Evolutionary conservation across 53 echinoderm and acorn worm species (phyloP), one percentile per base, ranked within the genome.

Genomic region (Arbacia lixula): DNA sequence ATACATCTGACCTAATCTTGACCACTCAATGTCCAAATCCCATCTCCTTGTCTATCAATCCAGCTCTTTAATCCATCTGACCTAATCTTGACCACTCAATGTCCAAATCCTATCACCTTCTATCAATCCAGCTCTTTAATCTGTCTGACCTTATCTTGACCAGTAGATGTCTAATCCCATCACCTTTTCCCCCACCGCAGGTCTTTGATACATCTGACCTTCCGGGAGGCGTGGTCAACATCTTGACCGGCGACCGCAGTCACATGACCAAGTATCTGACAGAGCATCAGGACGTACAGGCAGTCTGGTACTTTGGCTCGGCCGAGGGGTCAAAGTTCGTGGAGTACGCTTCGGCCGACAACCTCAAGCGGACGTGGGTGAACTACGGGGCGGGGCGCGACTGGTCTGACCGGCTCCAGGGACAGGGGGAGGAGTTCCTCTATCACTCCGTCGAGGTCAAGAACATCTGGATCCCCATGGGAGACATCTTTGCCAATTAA

Each of bases 381-480:
- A 90, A 92, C 84, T 98, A 94, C 46, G 98, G 98, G 29, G 83
- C 60, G 53, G 86, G 75, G 28, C 78, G 98, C 2, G 98, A 98
- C 60, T 98, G 98, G 98, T 55, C 86, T 16, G 84, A 88, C 55
- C 85, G 80, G 41, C 60, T 76, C 9, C 94, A 94, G 52, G 98
- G 98, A 4, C 98, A 98, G 54, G 98, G 98, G 11, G 94, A 98
- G 79, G 98, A 98, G 58, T 98, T 98, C 55, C 85, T 98, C 46
- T 98, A 98, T 79, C 98, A 98, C 65, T 60, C 88, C 0, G 85
- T 87, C 34, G 92, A 99, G 68, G 91, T 94, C 36, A 99, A 99
- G 74, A 99, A 99, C 84, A 87, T 99, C 68, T 99, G 99, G 99
- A 95, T 99, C 21, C 99, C 99, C 0, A 99, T 99, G 99, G 99